Base-by-base conservation (phyloP, 2,888 invertebrate genomes). In the Leucozona laternaria region DNA sequence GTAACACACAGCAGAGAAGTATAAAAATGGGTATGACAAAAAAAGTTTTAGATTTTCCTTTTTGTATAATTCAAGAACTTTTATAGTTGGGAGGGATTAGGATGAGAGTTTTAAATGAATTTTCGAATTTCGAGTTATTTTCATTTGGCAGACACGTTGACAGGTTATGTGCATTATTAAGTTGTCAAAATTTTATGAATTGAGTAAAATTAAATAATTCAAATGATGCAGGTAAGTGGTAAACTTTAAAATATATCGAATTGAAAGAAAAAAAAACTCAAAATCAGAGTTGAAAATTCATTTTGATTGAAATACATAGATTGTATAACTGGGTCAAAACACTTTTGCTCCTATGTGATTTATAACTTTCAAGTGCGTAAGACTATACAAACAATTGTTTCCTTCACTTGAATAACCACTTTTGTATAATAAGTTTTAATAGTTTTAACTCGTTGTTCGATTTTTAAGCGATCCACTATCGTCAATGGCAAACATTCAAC, bases 21-120 rank as follows among this genome's bases (percentile, higher is more conserved):
- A 1, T 17, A 45, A 2, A 34, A 37, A 40, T 25, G 28, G 20
- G n/a, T 34, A 34, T 58, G 34, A 34, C n/a, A 37, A 60, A 37
- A 60, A 60, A 60, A 40, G 13, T 22, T 57, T 6, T 15, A 8
- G 15, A 53, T 25, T 53, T 25, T 53, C 22, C 10, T 50, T 15
- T 13, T 5, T 22, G 1, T 11, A 57, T 17, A 58, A 20, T 58
- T 37, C 20, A 20, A 34, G 58, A 34, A 20, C 4, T 25, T n/a
- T 43, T 25, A 7, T 13, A 25, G 22, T n/a, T 43, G 11, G 11
- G 1, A 43, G 62, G 28, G 17, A 62, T 43, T 28, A 62, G 25
- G 62, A 28, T 25, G 17, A 43, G 43, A 28, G 28, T 45, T 62
- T 62, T 62, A 43, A 43, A 62, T 60, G 43, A 62, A 43, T 25